Base-by-base conservation (phyloP, 2,888 invertebrate species). In the Machimus rusticus region DNA sequence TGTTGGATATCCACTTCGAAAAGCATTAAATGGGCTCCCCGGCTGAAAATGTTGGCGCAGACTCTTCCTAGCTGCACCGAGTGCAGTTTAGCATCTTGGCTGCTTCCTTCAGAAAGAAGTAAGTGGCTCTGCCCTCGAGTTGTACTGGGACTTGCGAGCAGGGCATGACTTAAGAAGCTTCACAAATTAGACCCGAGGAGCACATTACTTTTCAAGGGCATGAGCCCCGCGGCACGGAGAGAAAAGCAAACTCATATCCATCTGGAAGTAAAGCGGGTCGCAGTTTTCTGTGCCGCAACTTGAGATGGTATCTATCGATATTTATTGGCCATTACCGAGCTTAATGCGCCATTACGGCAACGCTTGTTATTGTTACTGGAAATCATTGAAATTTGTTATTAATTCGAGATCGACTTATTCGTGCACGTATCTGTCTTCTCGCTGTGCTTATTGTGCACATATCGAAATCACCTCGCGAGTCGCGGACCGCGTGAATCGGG, bases 361-460 rank as follows among this genome's bases (percentile, higher is more conserved):
- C 51, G 51, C 51, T 81, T 28, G 51, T 34, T 81, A 81, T 81
- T 81, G 81, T 81, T 79, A 37, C 55, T 81, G 34, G 51, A 81
- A 81, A 81, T 81, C 81, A 81, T 55, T 81, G 39, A 81, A 81
- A 81, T 81, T 81, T 81, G 81, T 81, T 81, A 81, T 81, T 55
- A 81, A 81, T 81, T 31, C 81, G 55, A 81, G 81, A 34, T 81
- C 81, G 81, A 34, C 51, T 28, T 28, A 46, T 28, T 31, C 51
- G 81, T 51, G 79, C 81, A 34, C 31, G 55, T 43, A 46, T 55
- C 55, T 81, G 81, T 39, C 43, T 43, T 43, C 81, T 31, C 9
- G 39, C 14, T 55, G 16, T 81, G 51, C 81, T 55, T 28, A 28
- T 34, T 81, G 81, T 51, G 31, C 55, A 81, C 66, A 51, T 19